Percentiles rank a stretch among this genome's conserved stretches.
Conservation (phyloP, 1,140 invertebrate genomes). For the Drosophila seguyi region DNA sequence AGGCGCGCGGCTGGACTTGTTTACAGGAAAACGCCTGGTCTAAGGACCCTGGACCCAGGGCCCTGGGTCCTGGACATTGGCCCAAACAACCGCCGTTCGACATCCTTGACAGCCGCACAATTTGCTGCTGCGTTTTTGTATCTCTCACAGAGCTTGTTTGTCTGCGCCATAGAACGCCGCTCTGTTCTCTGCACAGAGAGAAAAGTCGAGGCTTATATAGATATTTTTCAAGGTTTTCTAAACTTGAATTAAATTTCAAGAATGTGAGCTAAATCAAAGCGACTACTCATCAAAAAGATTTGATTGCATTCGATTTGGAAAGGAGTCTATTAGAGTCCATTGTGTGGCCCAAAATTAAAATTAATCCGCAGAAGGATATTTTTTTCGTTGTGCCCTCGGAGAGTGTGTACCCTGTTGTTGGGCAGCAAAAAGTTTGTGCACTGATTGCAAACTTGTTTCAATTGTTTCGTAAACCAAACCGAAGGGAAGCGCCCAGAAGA, state of each 20-base stretch:
- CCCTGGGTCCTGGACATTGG: conserved; percentile 28
- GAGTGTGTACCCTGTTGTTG: conserved; percentile 10
- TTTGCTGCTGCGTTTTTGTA: conserved; percentile 74
- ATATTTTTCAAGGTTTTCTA: too few relatives aligned
- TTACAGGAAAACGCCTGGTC: conserved; percentile 68
- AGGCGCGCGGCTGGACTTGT: conserved; percentile 67
- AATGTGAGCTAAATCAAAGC: background rate
- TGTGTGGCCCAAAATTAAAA: conserved; percentile 2
- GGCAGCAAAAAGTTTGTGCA: conserved; percentile 75
- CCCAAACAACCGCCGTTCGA: conserved; percentile 25
- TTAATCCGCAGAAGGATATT: conserved; percentile 3
- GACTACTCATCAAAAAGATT: background rate
- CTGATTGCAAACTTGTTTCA: conserved; percentile 83
- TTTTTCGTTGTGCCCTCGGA: conserved; percentile 36
- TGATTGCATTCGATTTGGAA: background rate
- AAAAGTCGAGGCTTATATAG: background rate
- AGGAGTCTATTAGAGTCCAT: background rate
- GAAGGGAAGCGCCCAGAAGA: conserved; percentile 28
- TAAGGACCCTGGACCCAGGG: conserved; percentile 14
- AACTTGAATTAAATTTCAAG: background rate
- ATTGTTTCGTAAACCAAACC: conserved; percentile 71
- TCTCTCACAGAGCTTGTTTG: conserved; percentile 65
- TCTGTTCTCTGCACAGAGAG: conserved; percentile 2
- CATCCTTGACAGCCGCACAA: conserved; percentile 72
- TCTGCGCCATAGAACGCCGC: conserved; percentile 14